Percentiles rank a stretch among this genome's conserved stretches.
phyloP scores from a whole-genome alignment of 2,113 vertebrate species.

The Tachysurus vachellii region DNA sequence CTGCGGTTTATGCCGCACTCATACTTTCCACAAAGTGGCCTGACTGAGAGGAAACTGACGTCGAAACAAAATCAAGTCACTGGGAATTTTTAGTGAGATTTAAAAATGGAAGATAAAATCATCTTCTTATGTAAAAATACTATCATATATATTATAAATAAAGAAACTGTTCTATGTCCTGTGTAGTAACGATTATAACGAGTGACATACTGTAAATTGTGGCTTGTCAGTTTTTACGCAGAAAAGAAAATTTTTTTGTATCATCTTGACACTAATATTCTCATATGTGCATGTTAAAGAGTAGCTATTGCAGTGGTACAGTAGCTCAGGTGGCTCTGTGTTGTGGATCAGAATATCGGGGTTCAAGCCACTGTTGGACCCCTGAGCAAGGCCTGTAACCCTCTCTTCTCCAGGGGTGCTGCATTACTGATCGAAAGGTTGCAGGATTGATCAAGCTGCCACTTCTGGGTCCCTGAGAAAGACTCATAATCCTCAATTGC shows the following conservation, averaged over 20 bases:
- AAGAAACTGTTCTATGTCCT: too few species aligned
- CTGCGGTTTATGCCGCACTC: not conserved
- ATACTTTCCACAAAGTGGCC: not conserved
- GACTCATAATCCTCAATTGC: too few species aligned
- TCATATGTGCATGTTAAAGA: not conserved
- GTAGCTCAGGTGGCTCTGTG: too few species aligned
- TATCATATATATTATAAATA: too few species aligned
- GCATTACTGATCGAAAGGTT: too few species aligned
- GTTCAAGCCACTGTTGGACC: not conserved
- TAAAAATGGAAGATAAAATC: not conserved
- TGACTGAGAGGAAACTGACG: not conserved
- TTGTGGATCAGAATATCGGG: too few species aligned
- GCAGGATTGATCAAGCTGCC: too few species aligned
- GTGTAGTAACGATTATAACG: not conserved
- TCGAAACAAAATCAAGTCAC: not conserved
- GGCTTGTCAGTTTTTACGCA: not conserved
- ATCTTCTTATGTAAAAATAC: too few species aligned
- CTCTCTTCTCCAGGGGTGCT: too few species aligned
- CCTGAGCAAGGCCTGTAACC: not conserved
- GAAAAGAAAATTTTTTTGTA: not conserved
- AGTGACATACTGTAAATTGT: not conserved
- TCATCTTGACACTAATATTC: not conserved
- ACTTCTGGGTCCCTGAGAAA: too few species aligned
- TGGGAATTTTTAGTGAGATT: not conserved
- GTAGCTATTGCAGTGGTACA: not conserved